These are phyloP conservation scores for Dryas iulia DNA, from an alignment of 1,140 invertebrate genomes.

Conservation along the genomic window DNA sequence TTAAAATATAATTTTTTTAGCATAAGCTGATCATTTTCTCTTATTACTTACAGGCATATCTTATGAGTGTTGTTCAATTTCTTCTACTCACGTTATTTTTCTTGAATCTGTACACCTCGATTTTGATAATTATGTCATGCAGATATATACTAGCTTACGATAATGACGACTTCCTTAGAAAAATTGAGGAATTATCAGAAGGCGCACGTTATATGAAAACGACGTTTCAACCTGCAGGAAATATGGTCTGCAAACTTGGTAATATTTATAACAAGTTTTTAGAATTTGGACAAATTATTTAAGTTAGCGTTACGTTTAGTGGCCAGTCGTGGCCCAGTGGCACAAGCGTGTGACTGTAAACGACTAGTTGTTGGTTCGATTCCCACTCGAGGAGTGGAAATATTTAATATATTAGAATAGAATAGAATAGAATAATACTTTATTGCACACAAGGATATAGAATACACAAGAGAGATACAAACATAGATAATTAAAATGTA, in stretches of 20 bases:
- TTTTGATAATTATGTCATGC: constrained; percentile 67
- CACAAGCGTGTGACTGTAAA: too few species aligned
- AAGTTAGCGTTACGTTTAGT: too few species aligned
- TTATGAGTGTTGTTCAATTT: constrained; percentile 74
- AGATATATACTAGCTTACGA: constrained; percentile 55
- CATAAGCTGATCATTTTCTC: neutral
- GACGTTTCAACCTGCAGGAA: constrained; percentile 48
- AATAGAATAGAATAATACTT: too few species aligned
- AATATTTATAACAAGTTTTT: neutral
- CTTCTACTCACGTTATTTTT: constrained; percentile 68
- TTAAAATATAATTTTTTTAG: too few species aligned
- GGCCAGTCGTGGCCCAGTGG: too few species aligned
- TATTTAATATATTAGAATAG: too few species aligned
- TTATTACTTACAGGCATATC: constrained; percentile 58
- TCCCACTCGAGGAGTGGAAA: too few species aligned
- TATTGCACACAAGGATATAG: too few species aligned
- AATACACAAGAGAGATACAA: too few species aligned
- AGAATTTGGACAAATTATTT: too few species aligned
- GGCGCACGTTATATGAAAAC: constrained; percentile 46
- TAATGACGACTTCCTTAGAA: constrained; percentile 43
- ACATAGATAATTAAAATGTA: too few species aligned
- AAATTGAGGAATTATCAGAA: constrained; percentile 36
- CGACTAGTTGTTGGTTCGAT: too few species aligned
- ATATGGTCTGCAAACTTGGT: constrained; percentile 62
- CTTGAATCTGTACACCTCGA: constrained; percentile 65